Percentiles rank a stretch among this genome's conserved stretches.
Conservation (phyloP, 1,140 invertebrate species). For the Cepaea nemoralis region DNA sequence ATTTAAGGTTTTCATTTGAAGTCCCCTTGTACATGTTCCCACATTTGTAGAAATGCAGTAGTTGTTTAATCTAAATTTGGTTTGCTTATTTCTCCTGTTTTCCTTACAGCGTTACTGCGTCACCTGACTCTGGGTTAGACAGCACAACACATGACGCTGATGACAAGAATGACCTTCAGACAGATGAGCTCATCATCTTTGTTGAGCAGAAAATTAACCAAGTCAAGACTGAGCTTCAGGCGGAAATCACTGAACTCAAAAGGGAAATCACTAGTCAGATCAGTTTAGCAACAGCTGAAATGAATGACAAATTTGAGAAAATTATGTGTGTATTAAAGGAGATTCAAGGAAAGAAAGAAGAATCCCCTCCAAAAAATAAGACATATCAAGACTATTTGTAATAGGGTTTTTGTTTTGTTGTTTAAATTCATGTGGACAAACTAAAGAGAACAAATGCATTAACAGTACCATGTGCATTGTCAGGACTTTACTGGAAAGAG, state of each 20-base stretch:
- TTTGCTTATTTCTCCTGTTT: not conserved
- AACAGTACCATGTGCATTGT: no score
- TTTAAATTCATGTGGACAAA: no score
- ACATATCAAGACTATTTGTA: not conserved
- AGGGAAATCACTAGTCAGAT: constrained; percentile 1
- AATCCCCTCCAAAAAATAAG: not conserved
- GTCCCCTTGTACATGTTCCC: no score
- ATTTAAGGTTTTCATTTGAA: no score
- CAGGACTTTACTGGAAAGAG: no score
- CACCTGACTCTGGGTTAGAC: not conserved
- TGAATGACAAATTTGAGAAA: constrained; percentile 2
- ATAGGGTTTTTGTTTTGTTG: not conserved
- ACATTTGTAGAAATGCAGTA: no score
- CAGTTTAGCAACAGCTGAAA: not conserved
- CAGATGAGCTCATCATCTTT: not conserved
- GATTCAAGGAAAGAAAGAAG: not conserved
- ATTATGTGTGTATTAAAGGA: constrained; percentile 7
- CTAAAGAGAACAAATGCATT: no score
- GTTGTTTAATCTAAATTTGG: no score
- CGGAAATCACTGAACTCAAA: not conserved
- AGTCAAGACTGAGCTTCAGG: not conserved
- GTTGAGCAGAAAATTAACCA: constrained; percentile 5
- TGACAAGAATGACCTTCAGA: not conserved
- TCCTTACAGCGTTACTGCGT: not conserved
- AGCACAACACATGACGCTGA: not conserved